These are phyloP conservation scores for Montipora sp. DNA, from an alignment of 64 coral and sea anemone species.

Conservation along the genomic window DNA sequence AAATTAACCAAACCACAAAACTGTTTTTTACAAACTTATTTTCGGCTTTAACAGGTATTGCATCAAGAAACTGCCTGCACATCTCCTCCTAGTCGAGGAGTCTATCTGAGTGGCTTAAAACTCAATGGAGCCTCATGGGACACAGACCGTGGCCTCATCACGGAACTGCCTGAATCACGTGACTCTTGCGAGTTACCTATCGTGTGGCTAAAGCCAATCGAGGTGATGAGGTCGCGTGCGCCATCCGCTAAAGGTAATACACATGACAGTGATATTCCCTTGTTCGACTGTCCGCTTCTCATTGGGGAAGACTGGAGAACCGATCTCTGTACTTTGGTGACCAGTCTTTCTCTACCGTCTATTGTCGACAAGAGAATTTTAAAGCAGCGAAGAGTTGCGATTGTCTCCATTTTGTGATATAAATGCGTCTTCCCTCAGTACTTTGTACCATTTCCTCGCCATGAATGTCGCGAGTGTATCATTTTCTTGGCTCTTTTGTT, in stretches of 20 bases:
- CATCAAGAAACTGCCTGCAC: background rate
- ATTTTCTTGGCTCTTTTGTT: background rate
- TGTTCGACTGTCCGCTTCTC: slow-evolving; percentile 53
- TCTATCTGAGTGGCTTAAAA: slow-evolving; percentile 27
- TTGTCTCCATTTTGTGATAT: background rate
- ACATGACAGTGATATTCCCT: background rate
- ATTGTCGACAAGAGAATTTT: background rate
- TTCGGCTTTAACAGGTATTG: slow-evolving; percentile 17
- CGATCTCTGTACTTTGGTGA: slow-evolving; percentile 9
- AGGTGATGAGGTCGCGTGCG: slow-evolving; percentile 34
- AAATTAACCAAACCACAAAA: too few species aligned
- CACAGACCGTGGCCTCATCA: background rate
- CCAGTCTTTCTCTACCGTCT: slow-evolving; percentile 35
- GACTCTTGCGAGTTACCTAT: slow-evolving; percentile 25
- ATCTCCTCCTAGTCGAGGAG: slow-evolving; percentile 30
- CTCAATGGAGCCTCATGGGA: slow-evolving; percentile 55
- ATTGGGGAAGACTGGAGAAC: background rate
- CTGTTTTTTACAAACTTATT: background rate
- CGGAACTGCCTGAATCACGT: background rate
- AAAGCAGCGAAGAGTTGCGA: slow-evolving; percentile 16
- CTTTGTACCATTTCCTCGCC: background rate
- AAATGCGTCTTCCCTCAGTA: too few species aligned
- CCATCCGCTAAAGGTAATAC: slow-evolving; percentile 10
- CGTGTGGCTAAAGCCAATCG: slow-evolving; percentile 27
- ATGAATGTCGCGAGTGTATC: background rate